phyloP scores from a whole-genome alignment of 2,888 invertebrate species.

The Cephus spinipes region DNA sequence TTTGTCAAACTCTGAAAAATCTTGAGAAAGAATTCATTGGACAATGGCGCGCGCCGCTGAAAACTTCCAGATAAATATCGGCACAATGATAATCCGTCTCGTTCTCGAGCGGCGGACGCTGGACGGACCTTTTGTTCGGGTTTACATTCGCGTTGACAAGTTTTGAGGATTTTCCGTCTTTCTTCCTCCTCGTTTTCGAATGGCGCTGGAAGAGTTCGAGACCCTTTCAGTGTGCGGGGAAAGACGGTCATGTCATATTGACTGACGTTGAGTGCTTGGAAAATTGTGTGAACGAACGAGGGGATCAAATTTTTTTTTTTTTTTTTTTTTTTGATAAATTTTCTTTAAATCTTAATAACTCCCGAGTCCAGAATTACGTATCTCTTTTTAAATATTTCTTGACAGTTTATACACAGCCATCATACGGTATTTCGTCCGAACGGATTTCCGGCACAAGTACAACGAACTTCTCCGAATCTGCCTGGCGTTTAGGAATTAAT shows the following conservation, averaged over 20 bases:
- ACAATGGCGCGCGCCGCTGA: slow-evolving; percentile 30
- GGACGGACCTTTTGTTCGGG: slow-evolving; percentile 35
- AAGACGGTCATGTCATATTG: slow-evolving; percentile 25
- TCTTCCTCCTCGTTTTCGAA: background rate
- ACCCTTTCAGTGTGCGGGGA: slow-evolving; percentile 18
- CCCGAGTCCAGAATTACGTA: background rate
- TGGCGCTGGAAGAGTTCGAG: slow-evolving; percentile 2
- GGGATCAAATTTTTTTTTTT: background rate
- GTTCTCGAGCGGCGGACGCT: slow-evolving; percentile 30
- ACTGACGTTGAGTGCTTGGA: slow-evolving; percentile 51
- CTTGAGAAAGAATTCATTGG: slow-evolving; percentile 31
- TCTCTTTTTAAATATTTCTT: background rate
- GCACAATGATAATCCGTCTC: slow-evolving; percentile 53
- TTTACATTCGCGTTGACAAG: slow-evolving; percentile 38
- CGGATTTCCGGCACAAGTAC: background rate
- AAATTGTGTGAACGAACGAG: slow-evolving; percentile 38
- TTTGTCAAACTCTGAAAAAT: slow-evolving; percentile 40
- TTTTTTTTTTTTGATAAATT: background rate
- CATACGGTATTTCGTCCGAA: background rate
- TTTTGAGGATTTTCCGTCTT: slow-evolving; percentile 35
- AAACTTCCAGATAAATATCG: slow-evolving; percentile 57
- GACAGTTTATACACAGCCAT: background rate
- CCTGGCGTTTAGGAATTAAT: background rate
- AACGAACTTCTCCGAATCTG: background rate
- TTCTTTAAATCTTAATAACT: background rate